These are phyloP conservation scores for Carlito syrichta DNA, from an alignment of 2,113 vertebrate genomes.

Conservation along the genomic window DNA sequence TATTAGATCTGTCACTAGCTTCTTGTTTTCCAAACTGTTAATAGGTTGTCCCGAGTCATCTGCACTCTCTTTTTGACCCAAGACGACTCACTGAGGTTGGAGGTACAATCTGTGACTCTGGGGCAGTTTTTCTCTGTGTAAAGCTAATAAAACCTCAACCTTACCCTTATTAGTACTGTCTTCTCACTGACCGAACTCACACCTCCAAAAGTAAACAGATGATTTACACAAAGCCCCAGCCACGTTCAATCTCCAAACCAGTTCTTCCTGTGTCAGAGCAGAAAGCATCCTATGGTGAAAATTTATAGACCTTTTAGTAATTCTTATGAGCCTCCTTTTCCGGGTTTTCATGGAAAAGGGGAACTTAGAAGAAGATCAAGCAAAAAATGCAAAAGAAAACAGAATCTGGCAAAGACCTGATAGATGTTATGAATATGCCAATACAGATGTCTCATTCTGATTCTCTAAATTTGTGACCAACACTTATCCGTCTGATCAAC, in stretches of 20 bases:
- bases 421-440: not conserved
- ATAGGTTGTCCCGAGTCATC: constrained; percentile 21
- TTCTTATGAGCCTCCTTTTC: not conserved
- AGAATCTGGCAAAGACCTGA: not conserved
- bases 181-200: not conserved
- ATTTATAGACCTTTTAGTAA: not conserved
- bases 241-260: constrained; percentile 16
- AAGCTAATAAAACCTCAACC: constrained; percentile 50
- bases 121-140: constrained; percentile 10
- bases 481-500: constrained; percentile 3
- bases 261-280: not conserved
- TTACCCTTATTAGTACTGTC: constrained; percentile 25
- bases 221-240: constrained; percentile 7
- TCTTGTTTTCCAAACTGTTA: constrained; percentile 51
- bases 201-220: constrained; percentile 34
- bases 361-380: constrained; percentile 13
- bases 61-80: constrained; percentile 41
- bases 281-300: not conserved
- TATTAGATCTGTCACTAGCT: not conserved
- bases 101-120: constrained; percentile 3
- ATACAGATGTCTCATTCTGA: not conserved
- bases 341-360: not conserved
- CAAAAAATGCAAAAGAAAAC: constrained; percentile 9
- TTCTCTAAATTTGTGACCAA: constrained; percentile 2
- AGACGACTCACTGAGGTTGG: not conserved